Conservation (phyloP, 2,113 vertebrate genomes). For the Andinoacara biseriatus region DNA sequence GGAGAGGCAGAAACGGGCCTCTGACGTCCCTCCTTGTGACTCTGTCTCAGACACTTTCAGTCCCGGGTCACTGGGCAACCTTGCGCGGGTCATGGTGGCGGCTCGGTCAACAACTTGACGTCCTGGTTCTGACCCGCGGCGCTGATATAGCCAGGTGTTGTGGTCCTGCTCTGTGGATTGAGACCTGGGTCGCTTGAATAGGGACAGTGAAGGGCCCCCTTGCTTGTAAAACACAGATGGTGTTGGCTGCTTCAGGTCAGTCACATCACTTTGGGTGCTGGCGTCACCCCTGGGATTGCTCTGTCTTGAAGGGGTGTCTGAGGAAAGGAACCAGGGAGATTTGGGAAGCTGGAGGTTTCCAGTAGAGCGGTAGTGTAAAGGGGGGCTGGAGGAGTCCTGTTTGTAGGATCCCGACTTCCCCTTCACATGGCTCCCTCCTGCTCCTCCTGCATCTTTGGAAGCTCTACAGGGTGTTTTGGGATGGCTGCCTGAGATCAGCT, state of each 20-base stretch:
- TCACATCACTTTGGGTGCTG: background rate
- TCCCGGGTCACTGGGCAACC: conserved; percentile 66
- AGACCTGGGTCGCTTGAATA: conserved; percentile 64
- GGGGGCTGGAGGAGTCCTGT: conserved; percentile 21
- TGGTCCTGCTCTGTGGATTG: conserved; percentile 19
- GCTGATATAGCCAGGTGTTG: conserved; percentile 2
- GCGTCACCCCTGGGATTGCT: background rate
- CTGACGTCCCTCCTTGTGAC: background rate
- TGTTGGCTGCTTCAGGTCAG: conserved; percentile 36
- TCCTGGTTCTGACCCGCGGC: conserved; percentile 65
- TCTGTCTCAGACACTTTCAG: conserved; percentile 61
- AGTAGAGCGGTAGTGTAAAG: conserved; percentile 57
- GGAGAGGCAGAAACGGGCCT: conserved; percentile 69
- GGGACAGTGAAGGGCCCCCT: conserved; percentile 45
- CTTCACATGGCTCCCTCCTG: background rate
- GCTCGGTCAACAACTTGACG: conserved; percentile 25
- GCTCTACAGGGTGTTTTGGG: background rate
- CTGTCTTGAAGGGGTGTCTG: conserved; percentile 38
- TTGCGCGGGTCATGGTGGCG: background rate
- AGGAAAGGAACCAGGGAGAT: conserved; percentile 50
- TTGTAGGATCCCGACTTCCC: background rate
- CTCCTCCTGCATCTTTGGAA: conserved; percentile 24
- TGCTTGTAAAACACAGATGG: conserved; percentile 59
- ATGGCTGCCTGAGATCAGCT: background rate
- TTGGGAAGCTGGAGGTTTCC: conserved; percentile 48